These are phyloP conservation scores for Penaeus vannamei DNA, from an alignment of 1,140 invertebrate genomes.

Conservation along the genomic window DNA sequence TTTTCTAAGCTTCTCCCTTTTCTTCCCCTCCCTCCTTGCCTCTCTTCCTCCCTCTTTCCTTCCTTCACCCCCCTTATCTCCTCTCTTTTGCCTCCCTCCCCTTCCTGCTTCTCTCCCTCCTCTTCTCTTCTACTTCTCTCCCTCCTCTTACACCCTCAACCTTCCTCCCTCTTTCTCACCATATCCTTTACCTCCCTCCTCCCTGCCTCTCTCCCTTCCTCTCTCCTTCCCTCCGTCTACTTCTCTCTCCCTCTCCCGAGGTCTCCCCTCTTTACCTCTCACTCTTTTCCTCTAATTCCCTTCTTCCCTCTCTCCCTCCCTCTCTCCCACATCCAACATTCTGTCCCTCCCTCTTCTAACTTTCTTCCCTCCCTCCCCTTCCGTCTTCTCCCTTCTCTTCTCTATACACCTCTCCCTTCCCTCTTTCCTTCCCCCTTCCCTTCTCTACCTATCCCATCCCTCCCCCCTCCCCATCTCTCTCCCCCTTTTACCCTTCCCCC, in stretches of 20 bases:
- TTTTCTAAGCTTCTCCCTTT: background rate
- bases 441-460: no score
- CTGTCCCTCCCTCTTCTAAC: no score
- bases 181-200: background rate
- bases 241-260: constrained; percentile 35
- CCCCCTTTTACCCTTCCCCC: background rate
- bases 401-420: no score
- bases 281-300: background rate
- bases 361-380: background rate
- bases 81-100: background rate
- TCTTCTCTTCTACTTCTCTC: background rate
- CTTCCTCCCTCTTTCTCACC: background rate
- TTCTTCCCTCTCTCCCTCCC: background rate
- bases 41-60: background rate
- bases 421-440: background rate
- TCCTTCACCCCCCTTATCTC: background rate
- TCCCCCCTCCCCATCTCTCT: background rate
- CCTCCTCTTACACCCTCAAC: background rate
- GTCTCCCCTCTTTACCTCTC: background rate
- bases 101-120: background rate
- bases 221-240: background rate
- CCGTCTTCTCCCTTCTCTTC: background rate
- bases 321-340: no score
- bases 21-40: background rate
- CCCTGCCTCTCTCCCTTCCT: background rate